phyloP scores from a whole-genome alignment of 2,888 invertebrate species.

The Cerceris ruficornis region DNA sequence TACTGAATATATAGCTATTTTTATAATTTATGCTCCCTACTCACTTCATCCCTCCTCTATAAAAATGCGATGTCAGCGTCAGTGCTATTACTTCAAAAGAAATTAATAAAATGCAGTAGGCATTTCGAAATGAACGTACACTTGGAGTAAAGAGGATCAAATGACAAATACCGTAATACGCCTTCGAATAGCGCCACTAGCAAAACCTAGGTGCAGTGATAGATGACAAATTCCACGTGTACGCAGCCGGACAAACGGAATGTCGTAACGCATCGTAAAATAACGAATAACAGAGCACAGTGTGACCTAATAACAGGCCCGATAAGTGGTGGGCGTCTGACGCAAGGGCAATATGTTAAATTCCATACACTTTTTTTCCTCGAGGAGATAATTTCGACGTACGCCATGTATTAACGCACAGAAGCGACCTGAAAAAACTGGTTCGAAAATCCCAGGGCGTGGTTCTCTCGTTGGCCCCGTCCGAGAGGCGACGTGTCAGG shows the following conservation, averaged over 20 bases:
- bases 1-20: no score
- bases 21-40: no score
- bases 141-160: no score
- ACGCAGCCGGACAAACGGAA: not conserved
- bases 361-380: not conserved
- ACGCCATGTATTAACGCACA: not conserved
- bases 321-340: not conserved
- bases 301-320: constrained; percentile 3
- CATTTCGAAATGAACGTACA: no score
- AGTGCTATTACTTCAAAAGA: no score
- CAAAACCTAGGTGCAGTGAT: not conserved
- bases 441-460: constrained; percentile 55
- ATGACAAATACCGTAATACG: no score
- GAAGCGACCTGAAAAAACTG: constrained; percentile 61
- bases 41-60: no score
- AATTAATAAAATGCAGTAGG: no score
- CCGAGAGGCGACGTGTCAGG: constrained; percentile 21
- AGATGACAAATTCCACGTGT: not conserved
- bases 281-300: not conserved
- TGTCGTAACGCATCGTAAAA: constrained; percentile 16
- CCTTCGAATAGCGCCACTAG: no score
- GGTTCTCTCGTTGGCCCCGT: constrained; percentile 33
- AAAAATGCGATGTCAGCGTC: no score
- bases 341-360: constrained; percentile 18
- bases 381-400: not conserved